Conservation (phyloP, 2,113 vertebrate genomes). For the Panthera tigris region DNA sequence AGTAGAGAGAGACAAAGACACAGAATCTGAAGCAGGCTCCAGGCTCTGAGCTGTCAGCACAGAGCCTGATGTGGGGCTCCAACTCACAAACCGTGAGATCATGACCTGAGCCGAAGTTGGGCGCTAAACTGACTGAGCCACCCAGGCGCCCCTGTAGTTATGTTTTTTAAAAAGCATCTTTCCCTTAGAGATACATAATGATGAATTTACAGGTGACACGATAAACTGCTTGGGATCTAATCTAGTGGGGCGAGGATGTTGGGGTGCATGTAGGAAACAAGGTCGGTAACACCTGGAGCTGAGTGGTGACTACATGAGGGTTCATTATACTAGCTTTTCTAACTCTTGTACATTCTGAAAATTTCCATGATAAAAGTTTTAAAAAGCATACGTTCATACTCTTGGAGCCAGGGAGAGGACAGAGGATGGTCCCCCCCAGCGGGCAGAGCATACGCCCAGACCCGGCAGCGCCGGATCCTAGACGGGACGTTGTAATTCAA, state of each 20-base stretch:
- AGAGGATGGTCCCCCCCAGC: background rate
- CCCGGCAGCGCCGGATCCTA: background rate
- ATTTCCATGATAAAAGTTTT: background rate
- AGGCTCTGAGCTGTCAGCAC: no score
- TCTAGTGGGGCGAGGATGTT: background rate
- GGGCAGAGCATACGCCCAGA: background rate
- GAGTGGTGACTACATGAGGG: background rate
- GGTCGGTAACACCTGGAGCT: background rate
- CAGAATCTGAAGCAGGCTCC: no score
- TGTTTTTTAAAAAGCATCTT: background rate
- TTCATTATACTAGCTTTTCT: background rate
- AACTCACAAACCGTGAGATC: no score
- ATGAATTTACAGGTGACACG: background rate
- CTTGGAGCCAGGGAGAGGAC: background rate
- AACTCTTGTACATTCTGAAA: background rate
- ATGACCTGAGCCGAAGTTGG: no score
- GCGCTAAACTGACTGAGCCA: no score
- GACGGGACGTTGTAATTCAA: background rate
- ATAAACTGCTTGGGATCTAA: background rate
- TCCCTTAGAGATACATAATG: background rate
- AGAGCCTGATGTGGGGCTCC: no score
- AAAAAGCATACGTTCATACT: background rate
- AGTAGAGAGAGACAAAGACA: no score
- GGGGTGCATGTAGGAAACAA: background rate
- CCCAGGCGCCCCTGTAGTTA: background rate